These are phyloP conservation scores for Eretmochelys imbricata DNA, from an alignment of 2,113 vertebrate genomes.

Conservation along the genomic window DNA sequence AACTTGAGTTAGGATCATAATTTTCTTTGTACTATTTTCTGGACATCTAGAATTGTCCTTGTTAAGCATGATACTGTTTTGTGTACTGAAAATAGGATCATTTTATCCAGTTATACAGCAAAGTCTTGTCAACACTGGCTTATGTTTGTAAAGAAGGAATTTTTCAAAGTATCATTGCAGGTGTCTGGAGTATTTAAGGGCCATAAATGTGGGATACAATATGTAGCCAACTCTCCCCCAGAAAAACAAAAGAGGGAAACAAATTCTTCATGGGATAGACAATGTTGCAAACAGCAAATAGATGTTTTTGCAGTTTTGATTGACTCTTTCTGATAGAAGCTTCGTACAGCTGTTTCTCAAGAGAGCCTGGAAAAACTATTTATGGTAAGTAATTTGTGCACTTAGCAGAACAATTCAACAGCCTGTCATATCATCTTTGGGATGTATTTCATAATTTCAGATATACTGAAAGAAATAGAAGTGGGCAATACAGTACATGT, in stretches of 20 bases:
- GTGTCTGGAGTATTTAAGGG: slow-evolving; percentile 21
- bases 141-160: slow-evolving; percentile 8
- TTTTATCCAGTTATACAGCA: neutral
- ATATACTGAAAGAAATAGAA: neutral
- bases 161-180: slow-evolving; percentile 30
- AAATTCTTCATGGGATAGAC: slow-evolving; percentile 15
- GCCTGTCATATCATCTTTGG: neutral
- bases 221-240: neutral
- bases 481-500: neutral
- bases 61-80: neutral
- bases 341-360: slow-evolving; percentile 66
- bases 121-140: neutral
- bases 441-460: slow-evolving; percentile 36
- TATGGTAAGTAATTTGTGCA: slow-evolving; percentile 49
- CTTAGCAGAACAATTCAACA: slow-evolving; percentile 51
- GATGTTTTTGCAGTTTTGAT: slow-evolving; percentile 42
- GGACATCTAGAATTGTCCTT: slow-evolving; percentile 14
- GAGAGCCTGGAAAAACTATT: slow-evolving; percentile 64
- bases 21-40: neutral
- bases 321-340: slow-evolving; percentile 57
- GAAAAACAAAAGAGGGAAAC: neutral
- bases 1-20: neutral
- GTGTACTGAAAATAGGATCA: neutral
- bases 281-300: slow-evolving; percentile 3
- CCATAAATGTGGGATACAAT: neutral